phyloP scores from a whole-genome alignment of 2,888 invertebrate genomes.

The Gonocerus acuteangulatus region DNA sequence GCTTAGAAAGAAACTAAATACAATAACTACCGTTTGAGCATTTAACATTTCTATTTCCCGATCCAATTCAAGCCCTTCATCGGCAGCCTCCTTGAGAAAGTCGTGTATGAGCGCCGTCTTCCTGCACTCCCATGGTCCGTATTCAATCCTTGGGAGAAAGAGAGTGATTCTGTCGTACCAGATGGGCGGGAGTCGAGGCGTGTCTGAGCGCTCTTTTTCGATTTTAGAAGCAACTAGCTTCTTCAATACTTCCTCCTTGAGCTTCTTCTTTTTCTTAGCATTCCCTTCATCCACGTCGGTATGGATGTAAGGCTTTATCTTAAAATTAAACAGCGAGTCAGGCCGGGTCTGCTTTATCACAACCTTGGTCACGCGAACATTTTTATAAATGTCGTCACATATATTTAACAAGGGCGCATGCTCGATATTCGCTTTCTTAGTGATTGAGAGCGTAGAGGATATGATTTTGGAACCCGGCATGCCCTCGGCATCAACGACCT shows the following conservation, averaged over 20 bases:
- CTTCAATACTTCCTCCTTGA: neutral
- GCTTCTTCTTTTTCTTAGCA: neutral
- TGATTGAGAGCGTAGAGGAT: too few species aligned
- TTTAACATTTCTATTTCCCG: neutral
- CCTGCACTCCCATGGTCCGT: neutral
- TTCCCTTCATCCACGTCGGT: neutral
- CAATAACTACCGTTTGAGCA: neutral
- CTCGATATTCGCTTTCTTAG: too few species aligned
- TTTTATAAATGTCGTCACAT: too few species aligned
- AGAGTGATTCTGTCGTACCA: neutral
- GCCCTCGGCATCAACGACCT: too few species aligned
- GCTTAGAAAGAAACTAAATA: too few species aligned
- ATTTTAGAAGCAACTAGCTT: neutral
- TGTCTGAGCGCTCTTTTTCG: neutral
- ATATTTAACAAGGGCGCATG: too few species aligned
- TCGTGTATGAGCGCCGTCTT: neutral
- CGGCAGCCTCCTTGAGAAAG: neutral
- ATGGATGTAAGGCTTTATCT: neutral
- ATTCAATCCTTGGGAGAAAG: neutral
- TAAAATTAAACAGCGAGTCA: neutral
- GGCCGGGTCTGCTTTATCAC: neutral
- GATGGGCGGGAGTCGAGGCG: neutral
- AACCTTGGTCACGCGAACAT: too few species aligned
- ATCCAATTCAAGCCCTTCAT: neutral
- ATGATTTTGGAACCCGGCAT: too few species aligned